Percentiles rank a stretch among this genome's conserved stretches.
Evolutionary conservation across 1,140 invertebrate species (phyloP).

Genomic region (Chrysoperla carnea): DNA sequence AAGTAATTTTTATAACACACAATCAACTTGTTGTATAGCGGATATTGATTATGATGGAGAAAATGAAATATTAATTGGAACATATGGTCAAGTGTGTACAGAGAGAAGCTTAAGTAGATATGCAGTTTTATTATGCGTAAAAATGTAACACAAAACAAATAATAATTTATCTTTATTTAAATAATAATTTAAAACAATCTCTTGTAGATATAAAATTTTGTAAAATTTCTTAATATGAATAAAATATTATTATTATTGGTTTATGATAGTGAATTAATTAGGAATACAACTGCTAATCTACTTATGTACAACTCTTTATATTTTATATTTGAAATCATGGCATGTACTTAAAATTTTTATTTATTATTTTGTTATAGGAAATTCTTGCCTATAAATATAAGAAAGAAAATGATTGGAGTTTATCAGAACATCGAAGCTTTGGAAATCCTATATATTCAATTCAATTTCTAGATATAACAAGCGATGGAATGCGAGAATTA

Average conservation of each 20-base stretch:
- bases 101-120: too few relatives aligned
- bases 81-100: constrained; percentile 35
- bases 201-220: too few relatives aligned
- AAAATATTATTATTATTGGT: too few relatives aligned
- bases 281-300: too few relatives aligned
- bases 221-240: too few relatives aligned
- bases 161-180: too few relatives aligned
- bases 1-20: constrained; percentile 35
- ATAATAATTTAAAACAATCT: constrained; percentile 1
- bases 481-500: constrained; percentile 49
- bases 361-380: constrained; percentile 24
- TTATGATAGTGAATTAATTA: neutral
- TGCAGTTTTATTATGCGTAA: too few relatives aligned
- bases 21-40: constrained; percentile 37
- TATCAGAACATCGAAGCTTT: constrained; percentile 30
- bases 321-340: too few relatives aligned
- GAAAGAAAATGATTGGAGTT: constrained; percentile 23
- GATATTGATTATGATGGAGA: constrained; percentile 57
- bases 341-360: neutral
- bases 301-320: too few relatives aligned
- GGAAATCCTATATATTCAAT: constrained; percentile 42
- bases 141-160: too few relatives aligned
- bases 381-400: constrained; percentile 37
- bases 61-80: constrained; percentile 54
- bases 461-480: constrained; percentile 43